A percentile compares a stretch with the other conserved stretches of the same genome.
These are phyloP conservation scores for Pyrochroa serraticornis DNA, from an alignment of 2,888 invertebrate species.

Conservation along the genomic window DNA sequence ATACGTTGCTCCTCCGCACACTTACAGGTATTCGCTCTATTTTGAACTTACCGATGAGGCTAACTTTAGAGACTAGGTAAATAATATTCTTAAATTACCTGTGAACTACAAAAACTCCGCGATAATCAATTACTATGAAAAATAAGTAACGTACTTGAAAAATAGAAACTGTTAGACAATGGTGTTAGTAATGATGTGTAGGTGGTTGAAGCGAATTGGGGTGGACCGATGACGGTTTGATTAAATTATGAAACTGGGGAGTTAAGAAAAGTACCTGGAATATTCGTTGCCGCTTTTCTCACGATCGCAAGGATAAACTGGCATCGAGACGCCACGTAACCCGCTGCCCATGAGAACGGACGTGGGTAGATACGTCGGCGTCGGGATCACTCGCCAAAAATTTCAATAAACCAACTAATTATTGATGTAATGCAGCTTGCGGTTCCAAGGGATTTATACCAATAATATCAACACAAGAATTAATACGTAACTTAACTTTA, in stretches of 20 bases:
- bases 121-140: not conserved
- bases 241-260: not conserved
- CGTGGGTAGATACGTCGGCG: slow-evolving; percentile 7
- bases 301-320: slow-evolving; percentile 48
- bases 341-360: slow-evolving; percentile 12
- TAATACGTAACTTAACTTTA: too few species aligned
- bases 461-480: too few species aligned
- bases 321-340: slow-evolving; percentile 21
- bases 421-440: not conserved
- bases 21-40: too few species aligned
- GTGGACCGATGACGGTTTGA: not conserved
- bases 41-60: too few species aligned
- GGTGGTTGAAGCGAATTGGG: not conserved
- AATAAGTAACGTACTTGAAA: not conserved
- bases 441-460: too few species aligned
- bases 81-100: too few species aligned
- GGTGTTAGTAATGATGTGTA: not conserved
- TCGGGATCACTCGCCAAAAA: slow-evolving; percentile 17
- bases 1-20: too few species aligned
- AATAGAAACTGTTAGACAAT: not conserved
- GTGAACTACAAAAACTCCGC: too few species aligned
- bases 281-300: slow-evolving; percentile 49
- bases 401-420: slow-evolving; percentile 7
- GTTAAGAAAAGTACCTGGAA: slow-evolving; percentile 34
- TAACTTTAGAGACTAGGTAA: too few species aligned